A percentile compares a stretch with the other conserved stretches of the same genome.
These are phyloP conservation scores for Asbolus verrucosus DNA, from an alignment of 1,140 invertebrate species.

Conservation along the genomic window DNA sequence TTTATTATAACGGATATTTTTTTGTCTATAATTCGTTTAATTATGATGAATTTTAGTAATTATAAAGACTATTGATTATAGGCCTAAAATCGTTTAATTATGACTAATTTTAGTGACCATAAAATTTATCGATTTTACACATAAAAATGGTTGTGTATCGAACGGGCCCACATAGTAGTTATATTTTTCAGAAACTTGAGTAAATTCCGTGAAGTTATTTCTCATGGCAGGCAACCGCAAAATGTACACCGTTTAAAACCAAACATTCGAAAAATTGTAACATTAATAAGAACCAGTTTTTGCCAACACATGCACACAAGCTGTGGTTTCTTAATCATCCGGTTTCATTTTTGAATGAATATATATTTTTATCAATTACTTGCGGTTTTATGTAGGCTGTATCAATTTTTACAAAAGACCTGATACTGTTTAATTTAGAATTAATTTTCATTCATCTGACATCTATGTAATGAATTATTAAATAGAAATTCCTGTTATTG, in stretches of 20 bases:
- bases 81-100: too few relatives aligned
- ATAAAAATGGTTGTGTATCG: too few relatives aligned
- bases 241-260: conserved; percentile 38
- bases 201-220: conserved; percentile 20
- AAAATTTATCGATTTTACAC: too few relatives aligned
- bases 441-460: conserved; percentile 26
- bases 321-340: conserved; percentile 44
- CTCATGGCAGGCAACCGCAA: conserved; percentile 36
- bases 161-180: too few relatives aligned
- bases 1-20: too few relatives aligned
- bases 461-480: conserved; percentile 22
- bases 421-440: background rate
- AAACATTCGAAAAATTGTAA: conserved; percentile 38
- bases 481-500: conserved; percentile 22
- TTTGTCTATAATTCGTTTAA: too few relatives aligned
- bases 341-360: conserved; percentile 44
- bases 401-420: conserved; percentile 16
- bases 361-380: conserved; percentile 41
- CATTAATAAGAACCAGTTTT: conserved; percentile 42
- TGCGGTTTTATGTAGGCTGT: conserved; percentile 45
- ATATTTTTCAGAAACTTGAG: too few relatives aligned
- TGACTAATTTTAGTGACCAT: too few relatives aligned
- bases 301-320: conserved; percentile 43
- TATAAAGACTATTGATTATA: too few relatives aligned
- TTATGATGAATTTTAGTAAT: too few relatives aligned